Evolutionary conservation across 2,113 vertebrate species (phyloP).

Genomic region (Morone saxatilis): DNA sequence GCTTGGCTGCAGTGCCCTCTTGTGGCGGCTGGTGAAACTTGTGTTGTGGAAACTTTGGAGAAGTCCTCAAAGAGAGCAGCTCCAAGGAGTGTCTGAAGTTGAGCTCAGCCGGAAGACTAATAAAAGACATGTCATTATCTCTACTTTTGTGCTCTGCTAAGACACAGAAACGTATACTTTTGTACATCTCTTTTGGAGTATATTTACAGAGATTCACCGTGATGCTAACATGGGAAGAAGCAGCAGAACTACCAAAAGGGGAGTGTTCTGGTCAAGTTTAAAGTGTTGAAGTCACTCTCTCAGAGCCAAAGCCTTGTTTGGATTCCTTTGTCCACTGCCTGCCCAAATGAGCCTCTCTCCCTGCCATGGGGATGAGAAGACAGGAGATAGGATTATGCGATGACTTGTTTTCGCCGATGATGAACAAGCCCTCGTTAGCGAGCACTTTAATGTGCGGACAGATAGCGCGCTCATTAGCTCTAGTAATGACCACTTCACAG

Average conservation of each 20-base stretch:
- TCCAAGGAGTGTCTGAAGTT: neutral
- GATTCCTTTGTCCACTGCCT: slow-evolving; percentile 56
- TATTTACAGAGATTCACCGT: neutral
- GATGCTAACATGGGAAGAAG: neutral
- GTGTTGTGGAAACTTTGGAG: slow-evolving; percentile 35
- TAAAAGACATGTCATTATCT: neutral
- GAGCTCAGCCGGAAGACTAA: neutral
- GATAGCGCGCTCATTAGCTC: slow-evolving; percentile 85
- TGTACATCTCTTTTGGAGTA: neutral
- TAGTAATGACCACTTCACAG: slow-evolving; percentile 84
- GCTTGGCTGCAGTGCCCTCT: slow-evolving; percentile 87
- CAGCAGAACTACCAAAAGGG: neutral
- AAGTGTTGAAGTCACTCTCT: slow-evolving; percentile 17
- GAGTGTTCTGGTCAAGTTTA: slow-evolving; percentile 42
- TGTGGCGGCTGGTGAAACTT: slow-evolving; percentile 58
- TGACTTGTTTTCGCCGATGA: slow-evolving; percentile 82
- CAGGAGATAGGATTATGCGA: slow-evolving; percentile 82
- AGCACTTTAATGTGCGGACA: slow-evolving; percentile 81
- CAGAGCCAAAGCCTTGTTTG: slow-evolving; percentile 56
- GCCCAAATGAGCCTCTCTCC: slow-evolving; percentile 63
- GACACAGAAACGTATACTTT: neutral
- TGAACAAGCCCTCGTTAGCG: slow-evolving; percentile 87
- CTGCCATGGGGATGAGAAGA: slow-evolving; percentile 64
- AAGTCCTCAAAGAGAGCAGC: slow-evolving; percentile 24
- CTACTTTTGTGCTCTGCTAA: neutral